A percentile compares a stretch with the other conserved stretches of the same genome.
These are phyloP conservation scores for Periophthalmus modestus DNA, from an alignment of 2,113 vertebrate species.

Conservation along the genomic window DNA sequence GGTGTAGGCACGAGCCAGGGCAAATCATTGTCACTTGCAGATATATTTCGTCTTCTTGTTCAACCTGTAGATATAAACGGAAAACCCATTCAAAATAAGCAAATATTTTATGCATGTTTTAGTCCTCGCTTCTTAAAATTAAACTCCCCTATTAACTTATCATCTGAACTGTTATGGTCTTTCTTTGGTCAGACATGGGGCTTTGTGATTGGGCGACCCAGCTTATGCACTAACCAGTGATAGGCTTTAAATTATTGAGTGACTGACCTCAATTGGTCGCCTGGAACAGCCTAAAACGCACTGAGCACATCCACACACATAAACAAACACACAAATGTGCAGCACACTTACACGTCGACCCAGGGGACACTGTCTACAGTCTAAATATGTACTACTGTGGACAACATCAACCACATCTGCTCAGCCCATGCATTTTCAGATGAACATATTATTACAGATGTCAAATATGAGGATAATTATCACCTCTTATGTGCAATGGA, in stretches of 20 bases:
- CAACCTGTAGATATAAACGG: not conserved
- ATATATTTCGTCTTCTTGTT: not conserved
- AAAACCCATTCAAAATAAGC: not conserved
- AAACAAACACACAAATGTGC: slow-evolving; percentile 34
- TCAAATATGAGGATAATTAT: not conserved
- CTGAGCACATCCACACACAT: slow-evolving; percentile 17
- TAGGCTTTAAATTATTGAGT: slow-evolving; percentile 74
- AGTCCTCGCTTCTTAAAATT: slow-evolving; percentile 3
- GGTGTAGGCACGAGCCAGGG: no score
- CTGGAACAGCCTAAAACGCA: slow-evolving; percentile 59
- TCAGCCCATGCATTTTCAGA: slow-evolving; percentile 45
- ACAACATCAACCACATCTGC: slow-evolving; percentile 40
- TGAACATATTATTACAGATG: slow-evolving; percentile 2
- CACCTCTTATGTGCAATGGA: not conserved
- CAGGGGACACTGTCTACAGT: slow-evolving; percentile 57
- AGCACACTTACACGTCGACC: slow-evolving; percentile 53
- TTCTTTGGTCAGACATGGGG: slow-evolving; percentile 48
- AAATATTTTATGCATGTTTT: not conserved
- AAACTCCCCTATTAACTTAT: slow-evolving; percentile 23
- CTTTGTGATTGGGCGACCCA: slow-evolving; percentile 55
- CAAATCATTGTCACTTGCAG: no score
- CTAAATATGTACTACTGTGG: slow-evolving; percentile 62
- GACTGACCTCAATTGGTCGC: slow-evolving; percentile 76
- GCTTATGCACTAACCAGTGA: slow-evolving; percentile 67
- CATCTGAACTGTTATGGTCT: slow-evolving; percentile 24